Base-by-base conservation (phyloP, 35 echinoderm and acorn worm genomes). In the Holothuria glaberrima region DNA sequence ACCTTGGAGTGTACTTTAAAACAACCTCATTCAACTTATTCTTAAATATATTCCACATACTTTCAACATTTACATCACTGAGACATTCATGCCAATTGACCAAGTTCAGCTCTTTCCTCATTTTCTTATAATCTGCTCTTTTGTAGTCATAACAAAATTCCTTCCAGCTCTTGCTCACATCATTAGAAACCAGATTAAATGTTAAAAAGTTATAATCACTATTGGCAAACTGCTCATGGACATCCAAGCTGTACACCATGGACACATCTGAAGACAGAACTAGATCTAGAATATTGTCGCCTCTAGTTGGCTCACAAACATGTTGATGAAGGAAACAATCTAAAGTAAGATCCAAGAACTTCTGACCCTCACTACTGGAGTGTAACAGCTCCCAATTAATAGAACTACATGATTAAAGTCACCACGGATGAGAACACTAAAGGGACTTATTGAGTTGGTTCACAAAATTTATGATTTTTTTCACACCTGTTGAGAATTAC, bases 41-140 rank as follows among this genome's bases (percentile, higher is more conserved):
- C 62, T 65, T 65, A 21, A 65, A 65, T 24, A 65, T 65, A 65
- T 65, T 65, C 62, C 62, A 65, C 62, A 65, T 65, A 65, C 62
- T 65, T 18, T 65, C 62, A 16, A 65, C 62, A 65, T 65, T 65
- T 7, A 17, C 0, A 65, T 65, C 62, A 16, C 62, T 65, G 9
- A 65, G 17, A 65, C 62, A 65, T 16, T 65, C 0, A 20, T 65
- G 28, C 62, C 18, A 65, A 65, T 65, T 65, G 62, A 18, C 62
- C 62, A 65, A 65, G 62, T 65, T 4, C 62, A 65, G 62, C 28
- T 65, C 62, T 16, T 65, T 65, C 28, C 62, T 18, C 62, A 65
- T 41, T 7, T 41, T 41, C 36, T 65, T 65, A 28, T 65, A 65
- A 17, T 65, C 6, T 24, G 62, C 62, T 65, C 62, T 65, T 65